These are phyloP conservation scores for Megathymus violae DNA, from an alignment of 1,140 invertebrate genomes.

Conservation along the genomic window DNA sequence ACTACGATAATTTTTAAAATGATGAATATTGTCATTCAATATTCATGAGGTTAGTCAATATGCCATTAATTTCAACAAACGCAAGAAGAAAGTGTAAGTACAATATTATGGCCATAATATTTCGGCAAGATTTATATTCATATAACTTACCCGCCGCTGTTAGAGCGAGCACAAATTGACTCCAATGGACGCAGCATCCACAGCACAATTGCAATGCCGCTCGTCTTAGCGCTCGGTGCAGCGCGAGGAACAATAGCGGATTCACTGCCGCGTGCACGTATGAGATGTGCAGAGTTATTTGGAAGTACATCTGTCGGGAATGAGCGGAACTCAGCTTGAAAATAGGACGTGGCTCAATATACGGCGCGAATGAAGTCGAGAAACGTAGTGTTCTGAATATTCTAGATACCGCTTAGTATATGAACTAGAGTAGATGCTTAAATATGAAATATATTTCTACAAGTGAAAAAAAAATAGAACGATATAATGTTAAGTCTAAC, in stretches of 20 bases:
- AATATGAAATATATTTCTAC: not conserved
- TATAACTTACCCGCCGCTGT: conserved; percentile 74
- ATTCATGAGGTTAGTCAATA: too few species aligned
- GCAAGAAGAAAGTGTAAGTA: not conserved
- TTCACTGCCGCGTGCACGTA: conserved; percentile 95
- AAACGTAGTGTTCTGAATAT: conserved; percentile 14
- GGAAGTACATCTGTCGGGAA: conserved; percentile 75
- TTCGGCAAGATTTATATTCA: not conserved
- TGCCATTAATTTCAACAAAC: too few species aligned
- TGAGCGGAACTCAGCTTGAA: conserved; percentile 30
- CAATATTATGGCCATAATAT: not conserved
- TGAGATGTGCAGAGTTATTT: conserved; percentile 94
- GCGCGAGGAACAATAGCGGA: conserved; percentile 90
- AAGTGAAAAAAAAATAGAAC: too few species aligned
- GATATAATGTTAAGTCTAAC: too few species aligned
- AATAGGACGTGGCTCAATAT: conserved; percentile 32
- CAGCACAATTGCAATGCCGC: conserved; percentile 89
- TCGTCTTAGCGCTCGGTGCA: conserved; percentile 90
- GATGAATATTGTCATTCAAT: too few species aligned
- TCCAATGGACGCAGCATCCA: conserved; percentile 87
- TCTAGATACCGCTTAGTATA: not conserved
- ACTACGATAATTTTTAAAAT: too few species aligned
- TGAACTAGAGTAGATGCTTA: not conserved
- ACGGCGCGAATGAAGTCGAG: conserved; percentile 10
- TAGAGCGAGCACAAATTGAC: conserved; percentile 85